Base-by-base conservation (phyloP, 2,888 invertebrate species). In the Branchipolynoe longqiensis region DNA sequence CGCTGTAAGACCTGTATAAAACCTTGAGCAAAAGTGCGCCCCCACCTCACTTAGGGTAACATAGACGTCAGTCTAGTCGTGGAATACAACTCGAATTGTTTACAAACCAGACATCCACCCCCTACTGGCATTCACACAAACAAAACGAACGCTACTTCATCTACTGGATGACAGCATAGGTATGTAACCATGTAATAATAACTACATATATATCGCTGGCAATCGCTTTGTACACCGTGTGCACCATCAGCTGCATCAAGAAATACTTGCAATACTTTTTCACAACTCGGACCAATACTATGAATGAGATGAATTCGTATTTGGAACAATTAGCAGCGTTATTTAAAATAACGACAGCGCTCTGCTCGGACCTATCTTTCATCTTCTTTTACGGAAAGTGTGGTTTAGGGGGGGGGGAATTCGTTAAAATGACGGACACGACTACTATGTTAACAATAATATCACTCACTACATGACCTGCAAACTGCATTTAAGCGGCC, bases 21-120 rank as follows among this genome's bases (percentile, higher is more conserved):
- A 69, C 69, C 69, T 69, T 69, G 69, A 69, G 69, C 69, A 69
- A 69, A 69, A 69, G 69, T 69, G 69, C 36, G 69, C 1, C 38
- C n/a, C 14, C 69, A 33, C 69, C 69, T 33, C 36, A 25, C 69
- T 69, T 38, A 69, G 36, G 69, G 36, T 38, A 33, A 36, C 38
- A 33, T 56, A n/a, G 25, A 62, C 31, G 25, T 22, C 33, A n/a
- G 14, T 36, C 38, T 36, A 69, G 18, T 36, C n/a, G 36, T 36
- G 38, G 38, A 69, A 69, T 22, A 62, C 22, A 56, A n/a, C n/a
- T 3, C 25, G 12, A 56, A 56, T 8, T 69, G 69, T 69, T 69
- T n/a, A 69, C 22, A 33, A 69, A 69, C 69, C 69, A 69, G 36
- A 38, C 69, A 69, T 69, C 22, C 69, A n/a, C 69, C 69, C 12